A percentile compares a stretch with the other conserved stretches of the same genome.
Evolutionary conservation across 2,888 invertebrate genomes (phyloP).

Genomic region (Caenorhabditis zanzibari): DNA sequence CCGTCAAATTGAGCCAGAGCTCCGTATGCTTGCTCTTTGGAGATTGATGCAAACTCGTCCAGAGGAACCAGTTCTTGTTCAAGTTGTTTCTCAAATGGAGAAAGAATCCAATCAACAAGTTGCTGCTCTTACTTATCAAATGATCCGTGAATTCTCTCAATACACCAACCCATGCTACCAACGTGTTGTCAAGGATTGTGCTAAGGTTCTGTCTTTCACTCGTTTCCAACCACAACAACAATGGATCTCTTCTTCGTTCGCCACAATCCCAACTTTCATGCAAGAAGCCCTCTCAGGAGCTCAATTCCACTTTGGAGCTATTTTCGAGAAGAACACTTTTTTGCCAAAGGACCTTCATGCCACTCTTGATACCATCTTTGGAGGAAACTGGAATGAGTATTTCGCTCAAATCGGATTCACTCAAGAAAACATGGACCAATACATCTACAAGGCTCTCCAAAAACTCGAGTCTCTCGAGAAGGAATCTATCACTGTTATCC

Average conservation of each 20-base stretch:
- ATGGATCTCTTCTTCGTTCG: conserved; percentile 57
- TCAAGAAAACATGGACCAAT: conserved; percentile 75
- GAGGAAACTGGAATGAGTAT: conserved; percentile 76
- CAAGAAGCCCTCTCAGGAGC: conserved; percentile 68
- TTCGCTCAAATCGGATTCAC: conserved; percentile 72
- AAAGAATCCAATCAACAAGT: conserved; percentile 77
- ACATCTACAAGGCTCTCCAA: conserved; percentile 62
- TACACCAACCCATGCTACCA: conserved; percentile 74
- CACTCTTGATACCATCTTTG: conserved; percentile 74
- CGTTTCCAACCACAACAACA: conserved; percentile 68
- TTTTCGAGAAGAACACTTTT: conserved; percentile 75
- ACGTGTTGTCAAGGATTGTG: conserved; percentile 67
- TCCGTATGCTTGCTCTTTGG: conserved; percentile 77
- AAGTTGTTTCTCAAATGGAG: conserved; percentile 73
- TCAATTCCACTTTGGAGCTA: conserved; percentile 72
- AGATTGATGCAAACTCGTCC: conserved; percentile 77
- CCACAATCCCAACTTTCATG: conserved; percentile 72
- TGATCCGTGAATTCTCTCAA: conserved; percentile 71
- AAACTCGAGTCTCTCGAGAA: conserved; percentile 57
- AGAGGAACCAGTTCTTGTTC: conserved; percentile 74
- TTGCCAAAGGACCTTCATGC: conserved; percentile 73
- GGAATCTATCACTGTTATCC: conserved; percentile 66
- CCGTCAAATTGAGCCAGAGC: conserved; percentile 72
- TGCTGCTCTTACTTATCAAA: conserved; percentile 72
- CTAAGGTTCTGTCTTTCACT: conserved; percentile 61